Base-by-base conservation (phyloP, 1,140 invertebrate species). In the Mya arenaria region DNA sequence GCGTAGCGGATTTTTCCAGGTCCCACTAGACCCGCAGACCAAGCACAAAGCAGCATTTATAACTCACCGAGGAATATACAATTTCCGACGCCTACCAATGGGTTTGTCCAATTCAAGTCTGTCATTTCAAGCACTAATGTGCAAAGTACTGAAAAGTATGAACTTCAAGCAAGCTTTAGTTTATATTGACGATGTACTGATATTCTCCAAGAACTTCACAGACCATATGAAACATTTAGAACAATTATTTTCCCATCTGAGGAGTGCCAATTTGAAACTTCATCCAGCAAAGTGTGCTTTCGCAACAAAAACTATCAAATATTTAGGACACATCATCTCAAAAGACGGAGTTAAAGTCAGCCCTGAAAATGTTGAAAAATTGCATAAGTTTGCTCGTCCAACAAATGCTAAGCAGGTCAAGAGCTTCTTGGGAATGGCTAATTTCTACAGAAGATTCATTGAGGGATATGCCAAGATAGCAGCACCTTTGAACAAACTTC, bases 231-330 rank as follows among this genome's bases (percentile, higher is more conserved):
- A 75, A 30, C 71, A 84, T 36, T 39, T 84, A 17, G n/a, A 52
- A n/a, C 19, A 41, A 6, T 39, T 82, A 8, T 71, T 81, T 37
- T 1, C 39, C 15, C 30, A 65, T 37, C 25, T 82, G 6, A 2
- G 69, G 0, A 25, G 63, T 6, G 69, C 82, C 23, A 52, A 58
- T 36, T 19, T 84, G 1, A 75, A 37, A 52, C 56, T 80, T 4
- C 92, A 71, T 93, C 92, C n/a, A 88, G 52, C 32, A 25, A 48
- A 69, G 19, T 44, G 66, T 28, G 10, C 2, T 1, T 69, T 69
- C 25, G 66, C 37, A 10, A 62, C 58, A 15, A n/a, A n/a, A n/a
- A n/a, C n/a, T n/a, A n/a, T n/a, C n/a, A n/a, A n/a, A n/a, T n/a
- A n/a, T n/a, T n/a, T n/a, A n/a, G n/a, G n/a, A n/a, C n/a, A n/a